Evolutionary conservation across 2,113 vertebrate species (phyloP).

Genomic region (Lepidothrix coronata): DNA sequence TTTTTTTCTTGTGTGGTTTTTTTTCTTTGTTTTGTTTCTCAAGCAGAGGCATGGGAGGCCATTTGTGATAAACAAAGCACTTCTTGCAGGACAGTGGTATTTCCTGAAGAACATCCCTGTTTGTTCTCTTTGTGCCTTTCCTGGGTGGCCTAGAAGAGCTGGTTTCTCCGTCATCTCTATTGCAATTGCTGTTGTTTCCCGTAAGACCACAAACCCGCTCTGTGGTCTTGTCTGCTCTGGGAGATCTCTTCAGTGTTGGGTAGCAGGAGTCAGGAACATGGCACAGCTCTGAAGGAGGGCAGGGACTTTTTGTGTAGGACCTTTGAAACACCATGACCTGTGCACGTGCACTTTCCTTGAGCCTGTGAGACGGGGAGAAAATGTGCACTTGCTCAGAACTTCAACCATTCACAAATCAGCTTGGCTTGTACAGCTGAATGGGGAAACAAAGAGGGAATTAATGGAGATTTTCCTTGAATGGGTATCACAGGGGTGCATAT

Average conservation of each 20-base stretch:
- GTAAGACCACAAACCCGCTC: accelerated
- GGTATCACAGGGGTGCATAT: background rate
- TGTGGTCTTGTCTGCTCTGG: background rate
- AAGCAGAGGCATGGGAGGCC: background rate
- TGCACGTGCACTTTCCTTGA: accelerated
- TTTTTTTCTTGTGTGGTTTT: accelerated
- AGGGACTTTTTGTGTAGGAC: background rate
- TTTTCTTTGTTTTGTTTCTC: background rate
- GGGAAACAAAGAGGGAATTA: background rate
- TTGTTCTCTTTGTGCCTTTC: background rate
- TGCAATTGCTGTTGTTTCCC: background rate
- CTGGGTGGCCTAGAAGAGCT: background rate
- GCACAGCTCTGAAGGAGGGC: background rate
- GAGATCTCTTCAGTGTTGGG: background rate
- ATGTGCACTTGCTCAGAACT: background rate
- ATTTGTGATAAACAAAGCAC: background rate
- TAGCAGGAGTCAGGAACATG: background rate
- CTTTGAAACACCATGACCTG: background rate
- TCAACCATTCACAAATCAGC: background rate
- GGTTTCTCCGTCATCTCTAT: background rate
- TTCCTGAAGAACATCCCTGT: background rate
- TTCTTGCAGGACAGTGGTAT: background rate
- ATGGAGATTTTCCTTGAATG: background rate
- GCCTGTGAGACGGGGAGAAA: background rate
- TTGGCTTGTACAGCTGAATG: background rate